These are phyloP conservation scores for Netelia melanura DNA, from an alignment of 2,888 invertebrate genomes.

Conservation along the genomic window DNA sequence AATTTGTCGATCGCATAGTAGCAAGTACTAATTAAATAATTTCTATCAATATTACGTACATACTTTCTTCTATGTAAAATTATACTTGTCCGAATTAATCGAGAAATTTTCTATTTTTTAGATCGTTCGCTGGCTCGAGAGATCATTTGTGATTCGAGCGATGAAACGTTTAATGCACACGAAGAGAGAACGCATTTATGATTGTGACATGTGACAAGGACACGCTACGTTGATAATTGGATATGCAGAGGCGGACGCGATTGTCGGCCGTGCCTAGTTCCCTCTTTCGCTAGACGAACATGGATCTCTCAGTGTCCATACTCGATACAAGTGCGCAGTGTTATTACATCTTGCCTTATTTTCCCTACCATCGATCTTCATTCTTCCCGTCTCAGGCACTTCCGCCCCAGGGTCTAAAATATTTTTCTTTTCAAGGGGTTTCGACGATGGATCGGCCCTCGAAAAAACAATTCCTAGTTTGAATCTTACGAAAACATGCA, in stretches of 20 bases:
- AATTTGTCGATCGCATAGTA: not conserved
- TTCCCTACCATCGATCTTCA: constrained; percentile 38
- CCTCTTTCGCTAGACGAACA: constrained; percentile 44
- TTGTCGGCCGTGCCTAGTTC: constrained; percentile 47
- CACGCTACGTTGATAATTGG: constrained; percentile 66
- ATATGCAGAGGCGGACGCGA: constrained; percentile 65
- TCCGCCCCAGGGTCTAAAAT: constrained; percentile 52
- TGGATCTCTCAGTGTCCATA: not conserved
- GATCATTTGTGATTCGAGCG: not conserved
- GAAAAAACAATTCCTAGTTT: constrained; percentile 7
- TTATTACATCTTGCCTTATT: constrained; percentile 39
- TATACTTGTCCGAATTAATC: too few relatives aligned
- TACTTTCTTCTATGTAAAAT: too few relatives aligned
- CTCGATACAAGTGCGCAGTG: constrained; percentile 42
- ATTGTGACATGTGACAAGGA: constrained; percentile 65
- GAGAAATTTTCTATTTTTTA: not conserved
- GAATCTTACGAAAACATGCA: not conserved
- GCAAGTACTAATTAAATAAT: too few relatives aligned
- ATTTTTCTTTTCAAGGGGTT: constrained; percentile 20
- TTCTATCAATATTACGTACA: too few relatives aligned
- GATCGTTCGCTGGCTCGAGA: constrained; percentile 1
- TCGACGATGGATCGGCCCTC: constrained; percentile 19
- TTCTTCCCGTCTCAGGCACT: constrained; percentile 7
- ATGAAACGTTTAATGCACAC: constrained; percentile 15
- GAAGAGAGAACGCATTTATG: constrained; percentile 56